A percentile compares a stretch with the other conserved stretches of the same genome.
Evolutionary conservation across 2,797 vertebrate species (phyloP).

Genomic region (Cercopithecus neglectus): DNA sequence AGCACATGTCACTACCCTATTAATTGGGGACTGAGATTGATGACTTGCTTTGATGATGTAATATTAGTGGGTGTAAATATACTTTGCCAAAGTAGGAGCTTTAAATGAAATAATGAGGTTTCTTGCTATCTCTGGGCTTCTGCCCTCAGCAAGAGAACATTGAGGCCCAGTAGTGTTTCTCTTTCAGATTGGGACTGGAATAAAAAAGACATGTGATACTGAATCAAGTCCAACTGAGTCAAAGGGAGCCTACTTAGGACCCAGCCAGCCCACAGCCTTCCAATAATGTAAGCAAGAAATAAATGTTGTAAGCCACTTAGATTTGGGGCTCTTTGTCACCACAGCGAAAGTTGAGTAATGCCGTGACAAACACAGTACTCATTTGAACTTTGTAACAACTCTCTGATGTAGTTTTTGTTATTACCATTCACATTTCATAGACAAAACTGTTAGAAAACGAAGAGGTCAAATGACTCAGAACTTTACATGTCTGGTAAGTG

Average conservation of each 20-base stretch:
- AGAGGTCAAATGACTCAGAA: neutral
- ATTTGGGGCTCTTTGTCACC: neutral
- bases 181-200: neutral
- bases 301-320: neutral
- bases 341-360: neutral
- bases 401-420: neutral
- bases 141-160: neutral
- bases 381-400: neutral
- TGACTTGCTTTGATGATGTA: neutral
- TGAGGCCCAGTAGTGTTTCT: neutral
- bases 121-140: neutral
- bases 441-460: neutral
- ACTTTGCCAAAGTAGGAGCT: neutral
- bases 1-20: neutral
- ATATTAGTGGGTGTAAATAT: neutral
- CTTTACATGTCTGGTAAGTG: neutral
- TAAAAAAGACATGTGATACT: neutral
- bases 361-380: neutral
- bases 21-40: neutral
- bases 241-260: too few relatives aligned
- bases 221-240: neutral
- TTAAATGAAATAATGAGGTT: neutral
- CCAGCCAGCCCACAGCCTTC: neutral
- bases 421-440: neutral
- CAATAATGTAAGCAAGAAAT: neutral